Evolutionary conservation across 1,140 invertebrate species (phyloP), one percentile per base, ranked within the genome.

Genomic region (Brachionus asplanchnoidis): DNA sequence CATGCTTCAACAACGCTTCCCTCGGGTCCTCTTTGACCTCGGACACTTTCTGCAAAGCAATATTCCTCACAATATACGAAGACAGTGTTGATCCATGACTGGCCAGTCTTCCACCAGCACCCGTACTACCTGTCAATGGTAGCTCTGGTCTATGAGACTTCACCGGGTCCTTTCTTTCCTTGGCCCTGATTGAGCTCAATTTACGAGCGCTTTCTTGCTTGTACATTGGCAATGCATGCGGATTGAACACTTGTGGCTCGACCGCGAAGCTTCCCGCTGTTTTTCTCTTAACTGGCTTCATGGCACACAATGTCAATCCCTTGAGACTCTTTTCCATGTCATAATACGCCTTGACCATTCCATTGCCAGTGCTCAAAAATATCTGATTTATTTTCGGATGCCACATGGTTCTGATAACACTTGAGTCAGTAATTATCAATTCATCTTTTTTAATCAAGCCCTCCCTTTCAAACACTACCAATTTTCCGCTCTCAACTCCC

Each of bases 351-450:
- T 96, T 95, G 0, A 97, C 93, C 2, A 92, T 91, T 0, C 97
- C 97, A 90, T 98, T 95, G 3, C 95, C 95, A 87, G 94, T 94
- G 0, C 96, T 95, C 9, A 96, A 93, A 85, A 99, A 95, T 85
- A 99, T 93, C 88, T 99, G 97, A 89, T 99, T 98, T 0, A 99
- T 89, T 89, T 96, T 96, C 0, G 97, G 95, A 91, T 99, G 97
- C 97, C 97, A 99, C 1, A 95, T 88, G 3, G 93, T 93, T 87
- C 96, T 94, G 36, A 99, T 95, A 0, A 97, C 92, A 88, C 90
- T 90, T 89, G 66, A 50, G n/a, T 84, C 42, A 12, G 9, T 46
- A 11, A 82, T 42, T 12, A 11, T 26, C 53, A 98, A 92, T 85
- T 94, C 92, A 46, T 93, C 88, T 5, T 90, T 85, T 40, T 86